Evolutionary conservation across 2,888 invertebrate species (phyloP), one percentile per base, ranked within the genome.

Genomic region (Arge pagana): DNA sequence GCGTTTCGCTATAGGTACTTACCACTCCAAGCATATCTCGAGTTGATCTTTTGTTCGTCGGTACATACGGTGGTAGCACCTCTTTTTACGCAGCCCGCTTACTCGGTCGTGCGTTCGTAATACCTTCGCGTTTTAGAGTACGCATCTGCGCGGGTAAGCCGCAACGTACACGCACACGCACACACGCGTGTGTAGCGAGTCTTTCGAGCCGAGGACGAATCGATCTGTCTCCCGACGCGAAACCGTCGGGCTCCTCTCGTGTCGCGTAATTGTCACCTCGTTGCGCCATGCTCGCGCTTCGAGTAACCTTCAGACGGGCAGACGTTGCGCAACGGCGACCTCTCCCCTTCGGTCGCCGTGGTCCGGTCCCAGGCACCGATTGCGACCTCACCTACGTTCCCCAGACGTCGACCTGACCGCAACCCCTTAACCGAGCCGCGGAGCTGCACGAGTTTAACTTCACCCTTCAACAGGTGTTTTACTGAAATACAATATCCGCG

Each of bases 381-480:
- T 35, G 45, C 45, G 45, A 45, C 35, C 45, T 45, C 33, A 31
- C 21, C 55, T 45, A n/a, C n/a, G n/a, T n/a, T n/a, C n/a, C n/a
- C 59, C 62, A 62, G 64, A 65, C 67, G 66, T 67, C 66, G 63
- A 66, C 63, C 66, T 67, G 70, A 74, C 73, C 73, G 64, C 71
- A 71, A 70, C 70, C 68, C 72, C 69, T 72, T 45, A 45, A 45
- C 45, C 45, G 33, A 42, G 26, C 36, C 45, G 23, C 49, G 53
- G n/a, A 37, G 53, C 65, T 64, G 63, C 70, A 68, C 71, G 68
- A 72, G 71, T 70, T 70, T 66, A 67, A 70, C 68, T 73, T 69
- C 62, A 64, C 66, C 70, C 74, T 74, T 74, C 76, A 76, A 76
- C 76, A 76, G 76, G 76, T 76, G 76, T 75, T 74, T 70, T 70